Base-by-base conservation (phyloP, 2,797 vertebrate genomes). In the Knipowitschia caucasica region DNA sequence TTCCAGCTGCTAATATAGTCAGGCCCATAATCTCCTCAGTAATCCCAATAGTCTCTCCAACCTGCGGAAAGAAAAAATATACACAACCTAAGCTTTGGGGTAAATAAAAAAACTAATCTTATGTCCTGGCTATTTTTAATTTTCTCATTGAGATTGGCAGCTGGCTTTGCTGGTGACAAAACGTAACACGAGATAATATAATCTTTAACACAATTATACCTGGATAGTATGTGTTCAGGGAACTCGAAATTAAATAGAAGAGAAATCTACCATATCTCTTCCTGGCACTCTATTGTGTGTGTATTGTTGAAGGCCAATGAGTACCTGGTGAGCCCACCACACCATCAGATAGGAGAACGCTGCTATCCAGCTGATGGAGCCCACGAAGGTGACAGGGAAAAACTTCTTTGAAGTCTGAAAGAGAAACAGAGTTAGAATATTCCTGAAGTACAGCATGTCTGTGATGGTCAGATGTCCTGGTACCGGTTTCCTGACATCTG, bases 291-390 rank as follows among this genome's bases (percentile, higher is more conserved):
- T n/a, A n/a, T n/a, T n/a, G n/a, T n/a, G n/a, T n/a, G n/a, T n/a
- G n/a, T n/a, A n/a, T n/a, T n/a, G n/a, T n/a, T n/a, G 10, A 30
- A 30, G 7, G 27, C 4, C 10, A 10, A 44, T 61, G 3, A 4
- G 4, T 91, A 98, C 96, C 95, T 99, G 96, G 82, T 99, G 96
- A 52, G 96, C 96, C 96, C 95, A 98, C 96, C 96, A 99, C 76
- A 99, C 96, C 96, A 99, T 99, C 49, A 99, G 83, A 68, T 99
- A 99, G 26, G 96, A 99, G 86, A 99, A 98, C 38, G 73, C 73
- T 20, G 93, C 96, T 39, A 99, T 99, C 96, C 96, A 99, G 73
- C 78, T 59, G 80, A 98, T 98, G 44, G 96, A 81, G n/a, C 96
- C 96, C 56, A 99, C 68, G 87, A 99, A 99, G 0, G 94, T 93